Conservation (phyloP, 2,113 vertebrate genomes). For the Alectura lathami region DNA sequence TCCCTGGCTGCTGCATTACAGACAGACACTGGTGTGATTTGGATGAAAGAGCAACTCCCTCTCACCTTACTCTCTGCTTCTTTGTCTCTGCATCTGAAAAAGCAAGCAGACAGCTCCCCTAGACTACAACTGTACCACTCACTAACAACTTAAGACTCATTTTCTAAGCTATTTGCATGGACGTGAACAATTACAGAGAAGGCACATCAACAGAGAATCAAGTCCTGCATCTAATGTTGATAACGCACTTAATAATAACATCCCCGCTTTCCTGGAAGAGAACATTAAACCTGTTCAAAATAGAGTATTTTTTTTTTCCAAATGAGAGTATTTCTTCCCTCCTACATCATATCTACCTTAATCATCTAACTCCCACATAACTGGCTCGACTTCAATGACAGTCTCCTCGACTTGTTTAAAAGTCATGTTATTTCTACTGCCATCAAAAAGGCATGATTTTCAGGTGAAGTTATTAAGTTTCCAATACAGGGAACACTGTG, state of each 20-base stretch:
- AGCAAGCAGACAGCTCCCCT: background rate
- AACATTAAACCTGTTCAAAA: conserved; percentile 62
- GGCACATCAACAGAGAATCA: conserved; percentile 19
- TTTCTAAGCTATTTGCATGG: conserved; percentile 37
- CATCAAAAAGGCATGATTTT: conserved; percentile 65
- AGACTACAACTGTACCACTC: background rate
- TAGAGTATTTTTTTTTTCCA: conserved; percentile 57
- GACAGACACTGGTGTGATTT: rapidly evolving
- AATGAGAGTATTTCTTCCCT: conserved; percentile 71
- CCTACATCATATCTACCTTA: conserved; percentile 66
- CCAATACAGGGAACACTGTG: conserved; percentile 49
- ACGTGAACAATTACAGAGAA: conserved; percentile 29
- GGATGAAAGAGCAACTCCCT: background rate
- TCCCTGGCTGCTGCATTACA: background rate
- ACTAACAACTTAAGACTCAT: background rate
- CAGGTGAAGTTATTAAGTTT: conserved; percentile 67
- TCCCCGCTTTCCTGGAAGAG: conserved; percentile 27
- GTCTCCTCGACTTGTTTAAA: conserved; percentile 68
- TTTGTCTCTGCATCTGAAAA: background rate
- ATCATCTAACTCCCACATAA: conserved; percentile 64
- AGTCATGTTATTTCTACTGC: conserved; percentile 65
- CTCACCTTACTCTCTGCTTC: background rate
- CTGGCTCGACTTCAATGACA: conserved; percentile 66
- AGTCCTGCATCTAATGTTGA: conserved; percentile 51
- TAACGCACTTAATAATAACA: conserved; percentile 58